A percentile compares a stretch with the other conserved stretches of the same genome.
phyloP scores from a whole-genome alignment of 2,113 vertebrate genomes.

The Vicugna pacos region DNA sequence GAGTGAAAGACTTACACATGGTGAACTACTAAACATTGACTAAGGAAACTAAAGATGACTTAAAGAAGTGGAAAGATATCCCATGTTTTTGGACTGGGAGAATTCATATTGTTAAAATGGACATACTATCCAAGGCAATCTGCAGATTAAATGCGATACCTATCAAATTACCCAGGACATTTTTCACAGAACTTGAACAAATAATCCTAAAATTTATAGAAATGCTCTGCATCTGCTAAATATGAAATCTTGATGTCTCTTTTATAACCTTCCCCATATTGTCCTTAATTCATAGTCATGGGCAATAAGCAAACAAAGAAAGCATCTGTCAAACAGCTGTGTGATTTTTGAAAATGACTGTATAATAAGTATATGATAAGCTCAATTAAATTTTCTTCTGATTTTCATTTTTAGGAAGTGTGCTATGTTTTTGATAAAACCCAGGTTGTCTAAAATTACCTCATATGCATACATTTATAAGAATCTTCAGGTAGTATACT shows the following conservation, averaged over 20 bases:
- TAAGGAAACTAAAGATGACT: too few relatives aligned
- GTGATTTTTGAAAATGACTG: neutral
- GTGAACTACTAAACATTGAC: too few relatives aligned
- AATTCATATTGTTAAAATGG: too few relatives aligned
- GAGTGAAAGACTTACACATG: too few relatives aligned
- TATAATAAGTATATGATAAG: neutral
- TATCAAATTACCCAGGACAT: too few relatives aligned
- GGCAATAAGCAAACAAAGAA: neutral
- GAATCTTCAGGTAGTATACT: neutral
- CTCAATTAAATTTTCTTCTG: neutral
- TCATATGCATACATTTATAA: neutral
- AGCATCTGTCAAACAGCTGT: neutral
- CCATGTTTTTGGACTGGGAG: too few relatives aligned
- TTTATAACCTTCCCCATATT: neutral
- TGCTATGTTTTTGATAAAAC: neutral
- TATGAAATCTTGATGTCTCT: neutral
- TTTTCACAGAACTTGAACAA: too few relatives aligned
- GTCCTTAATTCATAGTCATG: neutral
- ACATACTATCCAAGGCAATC: too few relatives aligned
- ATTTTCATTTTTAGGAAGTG: neutral
- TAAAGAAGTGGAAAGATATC: too few relatives aligned
- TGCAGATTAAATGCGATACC: too few relatives aligned
- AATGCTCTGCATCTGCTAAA: neutral
- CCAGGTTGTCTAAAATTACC: neutral
- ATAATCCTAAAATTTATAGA: too few relatives aligned